A percentile compares a stretch with the other conserved stretches of the same genome.
These are phyloP conservation scores for Hofmannophila pseudospretella DNA, from an alignment of 2,888 invertebrate genomes.

Conservation along the genomic window DNA sequence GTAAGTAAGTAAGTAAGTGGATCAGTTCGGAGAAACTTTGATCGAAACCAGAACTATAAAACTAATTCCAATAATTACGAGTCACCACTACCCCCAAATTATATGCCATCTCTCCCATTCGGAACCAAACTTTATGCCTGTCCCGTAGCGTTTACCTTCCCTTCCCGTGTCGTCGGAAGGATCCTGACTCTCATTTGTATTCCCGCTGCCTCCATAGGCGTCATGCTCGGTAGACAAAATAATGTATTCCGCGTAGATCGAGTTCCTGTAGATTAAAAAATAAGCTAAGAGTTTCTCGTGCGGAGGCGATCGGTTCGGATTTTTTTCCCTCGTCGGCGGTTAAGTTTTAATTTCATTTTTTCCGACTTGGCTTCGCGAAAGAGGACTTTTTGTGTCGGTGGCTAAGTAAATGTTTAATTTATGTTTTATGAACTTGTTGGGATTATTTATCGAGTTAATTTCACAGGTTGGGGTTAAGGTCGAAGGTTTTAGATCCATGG, in stretches of 20 bases:
- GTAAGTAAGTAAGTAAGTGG: too few species aligned
- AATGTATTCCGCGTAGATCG: slow-evolving; percentile 46
- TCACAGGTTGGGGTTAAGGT: too few species aligned
- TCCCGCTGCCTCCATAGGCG: slow-evolving; percentile 44
- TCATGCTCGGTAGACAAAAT: slow-evolving; percentile 60
- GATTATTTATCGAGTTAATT: too few species aligned
- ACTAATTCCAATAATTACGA: too few species aligned
- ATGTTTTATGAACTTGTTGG: too few species aligned
- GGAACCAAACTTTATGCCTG: slow-evolving; percentile 22
- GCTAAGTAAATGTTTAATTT: too few species aligned
- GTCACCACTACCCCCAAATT: neutral
- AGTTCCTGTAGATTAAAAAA: slow-evolving; percentile 42
- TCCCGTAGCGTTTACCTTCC: slow-evolving; percentile 18
- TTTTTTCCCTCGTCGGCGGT: slow-evolving; percentile 1
- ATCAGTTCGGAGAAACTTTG: too few species aligned
- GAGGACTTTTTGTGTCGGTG: neutral
- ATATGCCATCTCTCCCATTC: slow-evolving; percentile 17
- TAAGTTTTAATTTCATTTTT: slow-evolving; percentile 5
- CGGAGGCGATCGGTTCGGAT: slow-evolving; percentile 8
- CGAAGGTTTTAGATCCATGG: too few species aligned
- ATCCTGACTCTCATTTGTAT: slow-evolving; percentile 58
- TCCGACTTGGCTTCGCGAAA: neutral
- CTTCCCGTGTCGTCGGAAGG: slow-evolving; percentile 9
- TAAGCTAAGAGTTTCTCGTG: slow-evolving; percentile 15
- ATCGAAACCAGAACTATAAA: too few species aligned